Evolutionary conservation across 2,888 invertebrate genomes (phyloP), one percentile per base, ranked within the genome.

Genomic region (Tetanocera ferruginea): DNA sequence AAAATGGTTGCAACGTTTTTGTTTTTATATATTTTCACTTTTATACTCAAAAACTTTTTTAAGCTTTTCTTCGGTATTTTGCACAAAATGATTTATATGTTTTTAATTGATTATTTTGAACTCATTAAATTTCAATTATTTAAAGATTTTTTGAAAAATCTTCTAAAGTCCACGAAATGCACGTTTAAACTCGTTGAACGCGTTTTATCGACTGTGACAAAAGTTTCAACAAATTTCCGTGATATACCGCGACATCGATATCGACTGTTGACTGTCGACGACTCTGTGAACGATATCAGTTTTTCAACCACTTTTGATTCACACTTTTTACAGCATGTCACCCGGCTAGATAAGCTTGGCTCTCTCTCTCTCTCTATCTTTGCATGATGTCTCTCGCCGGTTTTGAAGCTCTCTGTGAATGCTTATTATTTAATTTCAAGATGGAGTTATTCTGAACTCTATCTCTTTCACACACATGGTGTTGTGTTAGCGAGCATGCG

Each of bases 171-270:
- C 57, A 9, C 23, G 19, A 62, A 66, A 31, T 60, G n/a, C 14
- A 60, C 67, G 78, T 82, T 80, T 75, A 77, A 80, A 82, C 84
- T 82, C 83, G 83, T 81, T 87, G 85, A 87, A 84, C 84, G 84
- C 85, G 84, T 84, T 85, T 84, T 83, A 83, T 84, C 85, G 86
- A 88, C 88, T 88, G 88, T 85, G 82, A 83, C 84, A 81, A 80
- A 82, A 82, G 77, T 76, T 55, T 80, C 79, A 73, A 80, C 72
- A 81, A 75, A 80, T 77, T 78, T 78, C 80, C 80, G 79, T 86
- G 87, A 87, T 86, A 87, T 87, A 87, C 79, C 71, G 75, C 71
- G 71, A 75, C 43, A 57, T 64, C 14, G 57, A 49, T 31, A 34
- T 28, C 51, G 17, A 1, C 64, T 74, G 74, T 34, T 25, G 62